phyloP scores from a whole-genome alignment of 2,113 vertebrate genomes.

The Panthera uncia region DNA sequence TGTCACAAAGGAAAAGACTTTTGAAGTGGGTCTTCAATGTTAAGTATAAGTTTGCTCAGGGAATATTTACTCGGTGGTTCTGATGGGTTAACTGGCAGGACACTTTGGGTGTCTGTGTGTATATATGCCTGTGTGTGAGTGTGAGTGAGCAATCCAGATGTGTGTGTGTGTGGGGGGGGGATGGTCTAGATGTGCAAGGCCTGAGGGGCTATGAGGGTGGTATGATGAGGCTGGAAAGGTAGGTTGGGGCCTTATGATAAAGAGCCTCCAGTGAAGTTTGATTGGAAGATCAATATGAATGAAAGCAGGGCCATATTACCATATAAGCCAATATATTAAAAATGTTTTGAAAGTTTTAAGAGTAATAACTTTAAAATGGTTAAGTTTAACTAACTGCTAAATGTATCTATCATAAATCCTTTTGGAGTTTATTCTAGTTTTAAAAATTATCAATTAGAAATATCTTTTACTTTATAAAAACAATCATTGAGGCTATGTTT shows the following conservation, averaged over 20 bases:
- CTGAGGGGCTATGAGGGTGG: neutral
- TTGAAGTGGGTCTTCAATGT: neutral
- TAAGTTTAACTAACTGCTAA: neutral
- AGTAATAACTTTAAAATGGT: neutral
- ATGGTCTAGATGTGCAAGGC: neutral
- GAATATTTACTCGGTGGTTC: neutral
- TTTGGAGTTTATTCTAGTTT: neutral
- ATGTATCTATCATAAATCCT: neutral
- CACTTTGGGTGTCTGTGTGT: no score
- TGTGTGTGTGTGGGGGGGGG: no score
- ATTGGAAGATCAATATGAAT: conserved; percentile 7
- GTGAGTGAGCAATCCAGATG: no score
- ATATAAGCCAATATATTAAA: neutral
- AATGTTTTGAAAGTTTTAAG: neutral
- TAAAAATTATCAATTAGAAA: neutral
- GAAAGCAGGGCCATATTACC: neutral
- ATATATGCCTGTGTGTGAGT: no score
- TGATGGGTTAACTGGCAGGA: neutral
- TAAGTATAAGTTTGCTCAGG: neutral
- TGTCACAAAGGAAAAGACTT: neutral
- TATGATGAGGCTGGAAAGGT: neutral
- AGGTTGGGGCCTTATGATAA: neutral
- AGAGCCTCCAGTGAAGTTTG: neutral
- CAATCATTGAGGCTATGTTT: neutral
- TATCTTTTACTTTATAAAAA: neutral